These are phyloP conservation scores for Piprites chloris DNA, from an alignment of 2,113 vertebrate species.

Conservation along the genomic window DNA sequence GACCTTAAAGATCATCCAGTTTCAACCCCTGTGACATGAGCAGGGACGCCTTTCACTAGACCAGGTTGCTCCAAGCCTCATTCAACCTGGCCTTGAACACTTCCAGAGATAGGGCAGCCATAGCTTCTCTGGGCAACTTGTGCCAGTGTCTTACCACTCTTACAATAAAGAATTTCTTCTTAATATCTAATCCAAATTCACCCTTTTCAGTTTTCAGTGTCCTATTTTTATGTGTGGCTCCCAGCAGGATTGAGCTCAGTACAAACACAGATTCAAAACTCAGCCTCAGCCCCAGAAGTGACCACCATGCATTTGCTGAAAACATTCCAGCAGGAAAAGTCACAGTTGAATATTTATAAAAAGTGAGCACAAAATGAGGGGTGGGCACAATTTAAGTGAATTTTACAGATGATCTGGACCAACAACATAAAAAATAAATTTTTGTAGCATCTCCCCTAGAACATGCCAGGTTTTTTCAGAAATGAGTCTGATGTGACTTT, in stretches of 20 bases:
- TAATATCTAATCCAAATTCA: neutral
- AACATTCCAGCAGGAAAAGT: neutral
- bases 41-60: neutral
- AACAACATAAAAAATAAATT: neutral
- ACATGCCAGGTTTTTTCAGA: fast-evolving
- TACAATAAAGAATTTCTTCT: neutral
- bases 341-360: neutral
- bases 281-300: neutral
- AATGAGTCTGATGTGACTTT: neutral
- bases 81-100: neutral
- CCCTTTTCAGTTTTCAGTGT: neutral
- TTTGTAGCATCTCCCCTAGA: neutral
- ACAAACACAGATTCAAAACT: neutral
- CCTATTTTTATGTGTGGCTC: no score
- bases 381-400: neutral
- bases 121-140: neutral
- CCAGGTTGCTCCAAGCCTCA: neutral
- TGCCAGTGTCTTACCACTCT: no score
- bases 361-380: neutral
- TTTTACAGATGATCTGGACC: neutral
- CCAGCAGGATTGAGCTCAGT: neutral
- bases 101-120: neutral
- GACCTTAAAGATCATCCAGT: neutral
- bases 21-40: fast-evolving
- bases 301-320: neutral